Evolutionary conservation across 1,140 invertebrate genomes (phyloP), one percentile per base, ranked within the genome.

Genomic region (Bombus balteatus): DNA sequence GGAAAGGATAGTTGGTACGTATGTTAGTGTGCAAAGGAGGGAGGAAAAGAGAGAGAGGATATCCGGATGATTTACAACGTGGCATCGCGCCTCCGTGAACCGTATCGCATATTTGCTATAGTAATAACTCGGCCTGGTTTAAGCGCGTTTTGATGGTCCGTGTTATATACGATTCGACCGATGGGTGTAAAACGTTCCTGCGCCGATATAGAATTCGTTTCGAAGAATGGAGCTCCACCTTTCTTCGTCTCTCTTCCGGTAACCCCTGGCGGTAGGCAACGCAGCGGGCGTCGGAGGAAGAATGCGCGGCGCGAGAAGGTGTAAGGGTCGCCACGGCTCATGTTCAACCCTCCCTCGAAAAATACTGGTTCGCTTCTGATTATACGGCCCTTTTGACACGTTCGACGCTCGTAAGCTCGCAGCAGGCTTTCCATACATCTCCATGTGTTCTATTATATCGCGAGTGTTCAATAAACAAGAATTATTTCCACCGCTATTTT

Each of bases 121-220:
- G 81, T 78, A 83, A 78, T 83, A 83, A 83, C 81, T 68, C 81
- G 74, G 74, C 68, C 66, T 70, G 81, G 74, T 78, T 83, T 62
- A 68, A 78, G 62, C 74, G 47, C 73, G 65, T 76, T 83, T 83
- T 66, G 81, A 83, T 83, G 81, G 81, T 76, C 74, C 81, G 41
- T 73, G 73, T 83, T 83, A 83, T 66, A 66, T 76, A 82, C 81
- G 81, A 82, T 82, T 83, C 73, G 73, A 76, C 32, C 25, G 59
- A 47, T 68, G 43, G 72, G 66, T 83, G 81, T 76, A 66, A 83
- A 76, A 71, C 78, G 59, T 41, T 76, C 25, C 25, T 8, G 3
- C 53, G 28, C 34, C 62, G 34, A 41, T 65, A 53, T 32, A 59
- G n/a, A 43, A 76, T 83, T 70, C 71, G 34, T 32, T 32, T 57